Evolutionary conservation across 2,113 vertebrate species (phyloP), one percentile per base, ranked within the genome.

Genomic region (Thomomys bottae): DNA sequence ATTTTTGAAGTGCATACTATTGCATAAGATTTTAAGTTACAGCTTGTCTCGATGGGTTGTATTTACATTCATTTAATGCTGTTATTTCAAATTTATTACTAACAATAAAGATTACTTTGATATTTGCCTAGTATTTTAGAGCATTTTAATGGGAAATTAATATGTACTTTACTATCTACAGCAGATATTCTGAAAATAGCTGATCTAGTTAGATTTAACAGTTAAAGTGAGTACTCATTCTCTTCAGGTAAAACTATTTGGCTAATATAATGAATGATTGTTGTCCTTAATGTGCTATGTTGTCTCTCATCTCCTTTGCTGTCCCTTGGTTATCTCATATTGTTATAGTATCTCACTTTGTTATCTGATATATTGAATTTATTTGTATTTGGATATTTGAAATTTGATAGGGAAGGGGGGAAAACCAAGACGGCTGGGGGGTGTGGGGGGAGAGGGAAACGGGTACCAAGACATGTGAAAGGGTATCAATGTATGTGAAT

Each of bases 11-110:
- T 70, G 3, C 5, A 70, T 26, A 83, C 24, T 82, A 84, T 28
- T 67, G 88, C 91, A 63, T 92, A 61, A 61, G 59, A 85, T 88
- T 93, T 90, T 93, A 87, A 83, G 78, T 84, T 88, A 10, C 32
- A 57, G 6, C 92, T 89, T 88, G 26, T 90, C 63, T 85, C 78
- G 82, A 67, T 81, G 64, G 15, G 2, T 67, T 70, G 1, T 82
- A 82, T 64, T 77, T 76, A 77, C 17, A 71, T 93, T 24, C 45
- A 20, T 68, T 82, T 88, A 85, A 64, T 64, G 24, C 26, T 26
- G 6, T 7, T 63, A 63, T 24, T 24, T 85, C 12, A 70, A 57
- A 38, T 94, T 68, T 87, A n/a, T 75, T 94, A 10, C 20, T 59
- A 78, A 59, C 30, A 18, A 79, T 63, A 15, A 54, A 54, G 49